These are phyloP conservation scores for Salarias fasciatus DNA, from an alignment of 2,797 vertebrate genomes.

Conservation along the genomic window DNA sequence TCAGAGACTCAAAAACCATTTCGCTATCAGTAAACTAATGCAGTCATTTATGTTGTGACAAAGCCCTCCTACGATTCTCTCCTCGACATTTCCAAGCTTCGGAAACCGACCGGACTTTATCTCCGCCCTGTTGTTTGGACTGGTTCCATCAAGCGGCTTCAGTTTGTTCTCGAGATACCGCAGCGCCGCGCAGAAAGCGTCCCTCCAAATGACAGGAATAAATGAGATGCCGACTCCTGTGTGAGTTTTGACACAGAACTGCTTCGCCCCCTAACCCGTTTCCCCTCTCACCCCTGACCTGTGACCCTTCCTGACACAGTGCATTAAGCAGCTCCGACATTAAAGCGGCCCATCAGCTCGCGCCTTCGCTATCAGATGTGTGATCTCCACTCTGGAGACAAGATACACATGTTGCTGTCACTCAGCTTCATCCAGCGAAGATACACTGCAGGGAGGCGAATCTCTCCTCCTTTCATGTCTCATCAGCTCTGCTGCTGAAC, in stretches of 20 bases:
- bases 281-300: slow-evolving; percentile 28
- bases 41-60: too few relatives aligned
- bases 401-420: slow-evolving; percentile 58
- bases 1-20: slow-evolving; percentile 51
- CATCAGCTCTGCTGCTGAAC: not conserved
- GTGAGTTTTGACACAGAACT: slow-evolving; percentile 29
- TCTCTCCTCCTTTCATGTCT: not conserved
- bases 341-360: slow-evolving; percentile 40
- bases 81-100: too few relatives aligned
- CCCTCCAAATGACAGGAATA: not conserved
- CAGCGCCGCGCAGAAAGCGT: not conserved
- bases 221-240: slow-evolving; percentile 1
- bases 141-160: not conserved
- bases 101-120: not conserved
- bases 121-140: not conserved
- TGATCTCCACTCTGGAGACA: slow-evolving; percentile 45
- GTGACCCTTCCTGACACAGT: slow-evolving; percentile 55
- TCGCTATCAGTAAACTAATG: slow-evolving; percentile 22
- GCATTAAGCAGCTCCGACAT: slow-evolving; percentile 58
- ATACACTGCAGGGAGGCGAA: not conserved
- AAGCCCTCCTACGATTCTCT: too few relatives aligned
- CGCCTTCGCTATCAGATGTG: slow-evolving; percentile 37
- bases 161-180: not conserved
- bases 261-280: slow-evolving; percentile 10
- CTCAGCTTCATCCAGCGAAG: slow-evolving; percentile 15